A percentile compares a stretch with the other conserved stretches of the same genome.
phyloP scores from a whole-genome alignment of 2,797 vertebrate genomes.

The Cynopterus sphinx region DNA sequence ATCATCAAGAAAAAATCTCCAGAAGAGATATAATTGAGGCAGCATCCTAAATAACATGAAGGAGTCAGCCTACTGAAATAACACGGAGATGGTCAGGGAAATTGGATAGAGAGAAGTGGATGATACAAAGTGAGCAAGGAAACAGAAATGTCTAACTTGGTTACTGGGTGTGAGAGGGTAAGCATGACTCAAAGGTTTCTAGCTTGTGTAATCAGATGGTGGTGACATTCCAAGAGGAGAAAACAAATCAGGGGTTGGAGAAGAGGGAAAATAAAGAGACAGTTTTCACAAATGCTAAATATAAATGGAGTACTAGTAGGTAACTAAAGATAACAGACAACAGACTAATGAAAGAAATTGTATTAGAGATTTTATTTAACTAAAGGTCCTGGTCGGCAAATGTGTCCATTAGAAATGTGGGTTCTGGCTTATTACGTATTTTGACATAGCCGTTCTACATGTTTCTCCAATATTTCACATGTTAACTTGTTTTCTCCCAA shows the following conservation, averaged over 20 bases:
- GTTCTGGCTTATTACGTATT: neutral
- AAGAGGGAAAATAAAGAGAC: neutral
- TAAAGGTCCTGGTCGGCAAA: neutral
- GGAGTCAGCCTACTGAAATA: neutral
- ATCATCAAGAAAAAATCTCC: neutral
- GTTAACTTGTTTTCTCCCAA: neutral
- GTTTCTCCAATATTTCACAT: neutral
- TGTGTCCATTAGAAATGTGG: neutral
- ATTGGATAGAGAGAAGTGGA: neutral
- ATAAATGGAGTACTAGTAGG: neutral
- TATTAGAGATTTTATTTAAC: neutral
- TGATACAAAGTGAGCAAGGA: neutral
- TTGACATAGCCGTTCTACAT: neutral
- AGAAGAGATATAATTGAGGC: neutral
- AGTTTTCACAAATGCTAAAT: neutral
- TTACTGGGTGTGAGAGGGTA: neutral
- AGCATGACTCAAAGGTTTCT: neutral
- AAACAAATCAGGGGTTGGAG: neutral
- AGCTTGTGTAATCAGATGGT: neutral
- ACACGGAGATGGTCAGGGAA: neutral
- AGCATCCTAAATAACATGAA: neutral
- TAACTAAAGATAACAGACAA: neutral
- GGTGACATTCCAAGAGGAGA: neutral
- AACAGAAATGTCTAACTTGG: neutral
- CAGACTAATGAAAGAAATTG: neutral